Percentiles rank a stretch among this genome's conserved stretches.
Conservation (phyloP, 92 coral and sea anemone species). For the Umimayanthus kanabou region DNA sequence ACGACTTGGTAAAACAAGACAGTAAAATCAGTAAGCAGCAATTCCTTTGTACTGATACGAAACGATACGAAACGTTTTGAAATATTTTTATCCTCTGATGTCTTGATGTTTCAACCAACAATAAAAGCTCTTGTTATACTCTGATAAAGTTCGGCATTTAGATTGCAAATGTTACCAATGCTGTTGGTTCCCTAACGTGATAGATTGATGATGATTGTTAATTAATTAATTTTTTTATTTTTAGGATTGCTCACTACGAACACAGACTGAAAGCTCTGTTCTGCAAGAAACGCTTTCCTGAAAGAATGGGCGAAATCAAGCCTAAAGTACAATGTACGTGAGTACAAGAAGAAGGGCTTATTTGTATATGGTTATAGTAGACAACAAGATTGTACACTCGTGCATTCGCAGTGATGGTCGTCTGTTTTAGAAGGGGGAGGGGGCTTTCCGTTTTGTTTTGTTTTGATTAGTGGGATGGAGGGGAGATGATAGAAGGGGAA, state of each 20-base stretch:
- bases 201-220: not conserved
- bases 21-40: too few species aligned
- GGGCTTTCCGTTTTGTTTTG: too few species aligned
- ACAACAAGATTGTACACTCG: not conserved
- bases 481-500: too few species aligned
- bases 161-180: too few species aligned
- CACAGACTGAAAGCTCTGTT: conserved; percentile 89
- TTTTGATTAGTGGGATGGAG: too few species aligned
- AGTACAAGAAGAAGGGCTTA: not conserved
- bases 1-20: too few species aligned
- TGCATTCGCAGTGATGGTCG: too few species aligned
- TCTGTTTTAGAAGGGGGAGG: too few species aligned
- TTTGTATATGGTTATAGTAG: not conserved
- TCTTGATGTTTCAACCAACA: not conserved
- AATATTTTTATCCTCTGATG: too few species aligned
- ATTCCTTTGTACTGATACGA: not conserved
- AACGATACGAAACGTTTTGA: too few species aligned
- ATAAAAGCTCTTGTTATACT: not conserved
- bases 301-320: conserved; percentile 96
- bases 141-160: not conserved
- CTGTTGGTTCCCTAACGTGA: not conserved
- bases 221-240: not conserved
- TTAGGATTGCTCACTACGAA: conserved; percentile 95
- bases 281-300: conserved; percentile 91
- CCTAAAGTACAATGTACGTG: conserved; percentile 94